These are phyloP conservation scores for Coccyzus lansbergi DNA, from an alignment of 2,797 vertebrate genomes.

Conservation along the genomic window DNA sequence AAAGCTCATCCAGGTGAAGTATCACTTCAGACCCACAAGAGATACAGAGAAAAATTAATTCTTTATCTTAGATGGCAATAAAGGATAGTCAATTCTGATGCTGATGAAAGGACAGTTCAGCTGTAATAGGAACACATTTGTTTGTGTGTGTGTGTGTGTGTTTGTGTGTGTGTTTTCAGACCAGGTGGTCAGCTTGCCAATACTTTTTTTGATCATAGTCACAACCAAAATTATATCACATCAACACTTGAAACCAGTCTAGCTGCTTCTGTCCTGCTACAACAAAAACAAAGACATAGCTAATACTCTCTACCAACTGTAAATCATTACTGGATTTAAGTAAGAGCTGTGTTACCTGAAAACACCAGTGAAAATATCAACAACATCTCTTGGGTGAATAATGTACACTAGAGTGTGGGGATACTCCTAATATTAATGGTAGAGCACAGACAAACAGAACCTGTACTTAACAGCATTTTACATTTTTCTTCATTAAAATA, in stretches of 20 bases:
- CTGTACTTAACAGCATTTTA: neutral
- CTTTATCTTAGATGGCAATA: neutral
- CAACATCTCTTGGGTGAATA: neutral
- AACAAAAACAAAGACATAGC: neutral
- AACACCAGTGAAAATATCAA: neutral
- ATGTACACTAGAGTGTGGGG: neutral
- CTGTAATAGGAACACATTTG: rapidly evolving
- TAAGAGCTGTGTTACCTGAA: neutral
- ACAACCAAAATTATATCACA: neutral
- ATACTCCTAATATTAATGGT: neutral
- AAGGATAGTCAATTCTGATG: neutral
- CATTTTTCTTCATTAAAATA: neutral
- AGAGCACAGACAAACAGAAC: neutral
- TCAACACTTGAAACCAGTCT: neutral
- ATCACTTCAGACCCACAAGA: neutral
- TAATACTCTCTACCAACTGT: neutral
- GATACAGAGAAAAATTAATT: neutral
- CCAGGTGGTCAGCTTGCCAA: neutral
- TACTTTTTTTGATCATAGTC: neutral
- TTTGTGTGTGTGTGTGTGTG: neutral
- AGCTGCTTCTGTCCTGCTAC: neutral
- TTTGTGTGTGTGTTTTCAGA: neutral
- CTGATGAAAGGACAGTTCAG: neutral
- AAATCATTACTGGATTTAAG: neutral
- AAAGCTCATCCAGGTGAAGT: neutral